Base-by-base conservation (phyloP, 2,113 vertebrate species). In the Rhipidura dahli region DNA sequence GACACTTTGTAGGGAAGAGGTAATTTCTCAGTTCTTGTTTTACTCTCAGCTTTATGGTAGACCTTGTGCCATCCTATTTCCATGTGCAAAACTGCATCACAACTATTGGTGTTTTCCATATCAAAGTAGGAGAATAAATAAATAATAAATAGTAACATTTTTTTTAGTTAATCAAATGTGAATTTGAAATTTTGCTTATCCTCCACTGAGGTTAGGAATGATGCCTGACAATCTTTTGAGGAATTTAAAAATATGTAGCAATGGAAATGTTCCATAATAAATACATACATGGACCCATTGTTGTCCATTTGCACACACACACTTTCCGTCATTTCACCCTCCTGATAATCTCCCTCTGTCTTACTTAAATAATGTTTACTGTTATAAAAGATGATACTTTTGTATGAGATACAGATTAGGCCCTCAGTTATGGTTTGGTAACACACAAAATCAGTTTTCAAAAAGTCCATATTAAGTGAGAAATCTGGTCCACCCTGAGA, bases 251-350 rank as follows among this genome's bases (percentile, higher is more conserved):
- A 45, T 45, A 51, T 7, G 27, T 8, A 31, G 2, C 28, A 61
- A 31, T 53, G 11, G 31, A 88, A 82, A 65, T 17, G 9, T 64
- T 37, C 9, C 26, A 30, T 50, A 72, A 80, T 53, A 37, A 75
- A 53, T 15, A 49, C 4, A 22, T 57, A 51, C 13, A 72, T 4
- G 9, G 37, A 44, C 9, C 14, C 12, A 15, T 42, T 87, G 20
- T 13, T 77, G 33, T 57, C 31, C 18, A 17, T 19, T 54, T 71
- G 26, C 6, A 4, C 0, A 0, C 9, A 68, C 9, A 47, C 0
- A 0, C 4, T 77, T 80, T 57, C 30, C 60, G 28, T 27, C 26
- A 49, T 47, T 53, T 94, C 51, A 49, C 60, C 7, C 16, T 49
- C 35, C 35, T 53, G 21, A 73, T 61, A 65, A 40, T 61, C 57